Percentiles rank a stretch among this genome's conserved stretches.
These are phyloP conservation scores for Cheilosia pagana DNA, from an alignment of 2,888 invertebrate genomes.

Conservation along the genomic window DNA sequence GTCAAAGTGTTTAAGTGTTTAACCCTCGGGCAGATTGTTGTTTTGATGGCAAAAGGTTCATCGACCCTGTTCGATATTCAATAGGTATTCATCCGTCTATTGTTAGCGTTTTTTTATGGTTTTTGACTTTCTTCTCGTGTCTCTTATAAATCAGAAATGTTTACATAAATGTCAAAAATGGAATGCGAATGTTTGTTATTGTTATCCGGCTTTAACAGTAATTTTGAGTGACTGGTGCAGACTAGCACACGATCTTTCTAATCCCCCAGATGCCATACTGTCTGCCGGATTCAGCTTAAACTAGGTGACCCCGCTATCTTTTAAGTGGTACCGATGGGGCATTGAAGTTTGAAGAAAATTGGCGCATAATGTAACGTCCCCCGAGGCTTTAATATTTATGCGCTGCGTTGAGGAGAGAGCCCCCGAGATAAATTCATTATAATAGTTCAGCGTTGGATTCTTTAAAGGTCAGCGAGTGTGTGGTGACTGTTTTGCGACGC, in stretches of 20 bases:
- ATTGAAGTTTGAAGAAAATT: neutral
- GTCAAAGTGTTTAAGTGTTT: neutral
- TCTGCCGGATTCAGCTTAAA: neutral
- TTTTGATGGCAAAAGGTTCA: neutral
- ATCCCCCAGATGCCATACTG: neutral
- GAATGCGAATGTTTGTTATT: neutral
- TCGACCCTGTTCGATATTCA: neutral
- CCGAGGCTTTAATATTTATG: neutral
- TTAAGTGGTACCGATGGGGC: neutral
- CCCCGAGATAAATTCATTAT: too few relatives aligned
- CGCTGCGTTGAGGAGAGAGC: too few relatives aligned
- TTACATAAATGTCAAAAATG: neutral
- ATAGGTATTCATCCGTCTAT: neutral
- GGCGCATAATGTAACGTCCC: neutral
- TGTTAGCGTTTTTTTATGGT: neutral
- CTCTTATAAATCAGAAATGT: neutral
- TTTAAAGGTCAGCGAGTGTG: too few relatives aligned
- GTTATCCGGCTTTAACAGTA: neutral
- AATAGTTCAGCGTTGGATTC: too few relatives aligned
- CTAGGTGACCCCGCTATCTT: neutral
- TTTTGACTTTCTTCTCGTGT: neutral
- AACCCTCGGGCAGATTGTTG: neutral
- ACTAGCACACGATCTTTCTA: neutral
- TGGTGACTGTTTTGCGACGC: too few relatives aligned
- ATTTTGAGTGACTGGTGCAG: neutral